Percentiles rank a stretch among this genome's conserved stretches.
These are phyloP conservation scores for Lymantria dispar DNA, from an alignment of 2,888 invertebrate species.

Conservation along the genomic window DNA sequence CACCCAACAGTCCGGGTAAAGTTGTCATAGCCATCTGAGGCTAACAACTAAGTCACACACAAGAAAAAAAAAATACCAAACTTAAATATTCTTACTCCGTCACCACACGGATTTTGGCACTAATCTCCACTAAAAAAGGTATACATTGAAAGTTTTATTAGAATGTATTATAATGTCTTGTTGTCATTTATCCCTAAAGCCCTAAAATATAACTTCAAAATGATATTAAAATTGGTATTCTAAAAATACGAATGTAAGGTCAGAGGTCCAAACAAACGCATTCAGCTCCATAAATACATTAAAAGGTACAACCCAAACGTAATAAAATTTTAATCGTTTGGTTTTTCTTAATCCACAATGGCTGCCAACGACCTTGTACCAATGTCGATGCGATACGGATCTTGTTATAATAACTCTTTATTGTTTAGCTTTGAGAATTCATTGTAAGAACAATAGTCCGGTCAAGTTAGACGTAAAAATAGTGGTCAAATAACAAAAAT, in stretches of 20 bases:
- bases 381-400: constrained; percentile 23
- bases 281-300: neutral
- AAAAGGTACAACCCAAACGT: neutral
- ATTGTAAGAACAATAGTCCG: constrained; percentile 1
- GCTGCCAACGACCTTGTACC: constrained; percentile 19
- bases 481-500: too few species aligned
- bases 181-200: too few species aligned
- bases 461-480: too few species aligned
- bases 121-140: too few species aligned
- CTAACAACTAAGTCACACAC: too few species aligned
- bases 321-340: neutral
- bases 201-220: neutral
- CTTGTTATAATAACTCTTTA: constrained; percentile 19
- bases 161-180: too few species aligned
- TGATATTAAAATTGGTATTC: constrained; percentile 3
- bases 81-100: too few species aligned
- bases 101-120: too few species aligned
- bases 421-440: constrained; percentile 17
- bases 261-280: constrained; percentile 8
- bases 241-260: constrained; percentile 6
- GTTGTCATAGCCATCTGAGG: too few species aligned
- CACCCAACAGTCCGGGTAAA: too few species aligned
- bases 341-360: constrained; percentile 6
- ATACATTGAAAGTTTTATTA: too few species aligned
- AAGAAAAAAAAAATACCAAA: too few species aligned